Evolutionary conservation across 35 echinoderm and acorn worm genomes (phyloP), one percentile per base, ranked within the genome.

Genomic region (Stichopus chloronotus): DNA sequence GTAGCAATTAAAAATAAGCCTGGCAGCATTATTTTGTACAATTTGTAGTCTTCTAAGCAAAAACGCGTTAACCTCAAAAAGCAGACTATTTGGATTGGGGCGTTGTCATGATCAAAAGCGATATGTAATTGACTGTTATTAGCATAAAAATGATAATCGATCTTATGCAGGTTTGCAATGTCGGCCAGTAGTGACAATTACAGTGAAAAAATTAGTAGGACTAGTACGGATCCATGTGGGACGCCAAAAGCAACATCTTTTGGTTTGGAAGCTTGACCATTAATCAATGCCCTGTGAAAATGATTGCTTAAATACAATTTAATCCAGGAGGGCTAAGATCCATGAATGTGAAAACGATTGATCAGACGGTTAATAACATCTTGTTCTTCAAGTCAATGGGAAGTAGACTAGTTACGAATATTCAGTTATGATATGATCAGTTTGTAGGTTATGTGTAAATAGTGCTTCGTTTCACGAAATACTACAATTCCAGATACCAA

Each of bases 1-100:
- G 30, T 43, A 43, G 30, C 30, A 43, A 43, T 43, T 43, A 61
- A 14, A 12, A 79, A 79, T 20, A 4, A 79, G 5, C n/a, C 77
- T 79, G 19, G 77, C 77, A 13, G 77, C 77, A 79, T 79, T 79
- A 52, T 79, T 79, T 79, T 79, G 69, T 21, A 72, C 69, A 72
- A 72, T 21, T 4, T 72, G 69, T 13, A 72, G 13, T 4, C 69
- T 72, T 13, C 22, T 72, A 16, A 72, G 69, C 69, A 72, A 72
- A 13, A 16, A 16, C 13, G 13, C 13, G 2, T 2, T 72, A 72
- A 72, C 22, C 22, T 21, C 69, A 72, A 72, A 72, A 16, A 16
- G 22, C 13, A 72, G 13, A 72, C 69, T 72, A 2, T 1, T 72
- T 13, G 9, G 5, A 52, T 52, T 25, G 77, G 43, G n/a, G 20